Conservation (phyloP, 1,140 invertebrate species). For the Zaprionus taronus region DNA sequence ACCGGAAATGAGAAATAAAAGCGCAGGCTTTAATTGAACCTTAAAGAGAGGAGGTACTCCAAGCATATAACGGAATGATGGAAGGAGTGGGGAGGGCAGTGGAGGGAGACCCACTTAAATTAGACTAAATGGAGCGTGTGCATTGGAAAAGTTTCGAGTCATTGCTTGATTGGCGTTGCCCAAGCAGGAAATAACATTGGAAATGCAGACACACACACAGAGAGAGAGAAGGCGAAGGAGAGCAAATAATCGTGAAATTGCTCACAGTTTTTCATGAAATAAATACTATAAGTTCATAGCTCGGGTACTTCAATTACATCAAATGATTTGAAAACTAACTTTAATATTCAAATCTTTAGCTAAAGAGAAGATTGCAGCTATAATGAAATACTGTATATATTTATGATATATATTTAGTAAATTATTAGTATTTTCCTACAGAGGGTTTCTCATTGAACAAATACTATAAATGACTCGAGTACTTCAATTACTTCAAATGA, state of each 20-base stretch:
- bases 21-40: constrained; percentile 65
- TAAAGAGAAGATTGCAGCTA: neutral
- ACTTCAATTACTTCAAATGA: neutral
- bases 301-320: neutral
- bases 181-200: constrained; percentile 65
- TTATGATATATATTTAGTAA: too few species aligned
- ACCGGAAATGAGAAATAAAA: constrained; percentile 71
- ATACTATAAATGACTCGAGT: neutral
- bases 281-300: constrained; percentile 4
- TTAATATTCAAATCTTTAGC: neutral
- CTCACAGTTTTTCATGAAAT: constrained; percentile 26
- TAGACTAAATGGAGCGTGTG: constrained; percentile 57
- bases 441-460: constrained; percentile 8
- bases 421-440: too few species aligned
- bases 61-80: constrained; percentile 7
- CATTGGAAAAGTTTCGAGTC: constrained; percentile 58
- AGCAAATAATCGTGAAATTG: neutral
- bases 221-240: neutral
- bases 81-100: neutral
- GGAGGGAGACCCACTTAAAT: constrained; percentile 22
- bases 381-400: neutral
- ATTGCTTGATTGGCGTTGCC: constrained; percentile 65
- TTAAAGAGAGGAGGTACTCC: constrained; percentile 39
- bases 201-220: constrained; percentile 24
- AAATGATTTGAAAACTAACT: neutral